phyloP scores from a whole-genome alignment of 2,888 invertebrate genomes.

The Aquatica leii region DNA sequence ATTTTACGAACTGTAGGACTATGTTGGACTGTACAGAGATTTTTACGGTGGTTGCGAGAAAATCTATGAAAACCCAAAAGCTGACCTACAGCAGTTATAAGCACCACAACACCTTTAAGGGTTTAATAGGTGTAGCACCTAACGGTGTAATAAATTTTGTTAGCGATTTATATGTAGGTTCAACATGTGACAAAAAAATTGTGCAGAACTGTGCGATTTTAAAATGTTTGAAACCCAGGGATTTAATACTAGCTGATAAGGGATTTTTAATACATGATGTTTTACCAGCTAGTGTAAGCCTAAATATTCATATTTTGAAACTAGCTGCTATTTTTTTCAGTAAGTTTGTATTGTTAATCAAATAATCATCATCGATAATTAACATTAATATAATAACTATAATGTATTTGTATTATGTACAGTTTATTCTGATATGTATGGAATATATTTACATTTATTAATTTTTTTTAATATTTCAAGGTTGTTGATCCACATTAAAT shows the following conservation, averaged over 20 bases:
- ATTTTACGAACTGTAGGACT: slow-evolving; percentile 27
- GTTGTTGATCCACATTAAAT: not conserved
- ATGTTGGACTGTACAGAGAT: slow-evolving; percentile 31
- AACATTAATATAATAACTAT: no score
- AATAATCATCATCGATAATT: no score
- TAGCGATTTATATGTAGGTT: slow-evolving; percentile 1
- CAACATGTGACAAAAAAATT: slow-evolving; percentile 6
- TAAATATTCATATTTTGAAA: no score
- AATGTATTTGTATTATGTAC: no score
- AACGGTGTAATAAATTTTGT: not conserved
- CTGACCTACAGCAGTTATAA: slow-evolving; percentile 11
- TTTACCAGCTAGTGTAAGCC: not conserved
- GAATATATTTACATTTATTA: no score
- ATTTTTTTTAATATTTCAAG: not conserved
- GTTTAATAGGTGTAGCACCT: not conserved
- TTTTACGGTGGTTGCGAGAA: not conserved
- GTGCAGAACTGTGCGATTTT: not conserved
- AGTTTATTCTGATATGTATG: no score
- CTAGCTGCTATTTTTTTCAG: no score
- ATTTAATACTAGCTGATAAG: no score
- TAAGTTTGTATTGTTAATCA: no score
- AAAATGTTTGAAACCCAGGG: not conserved
- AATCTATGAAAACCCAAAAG: not conserved
- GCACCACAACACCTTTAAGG: slow-evolving; percentile 2
- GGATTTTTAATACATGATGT: not conserved